Evolutionary conservation across 2,888 invertebrate genomes (phyloP).

Genomic region (Eudemis profundana): DNA sequence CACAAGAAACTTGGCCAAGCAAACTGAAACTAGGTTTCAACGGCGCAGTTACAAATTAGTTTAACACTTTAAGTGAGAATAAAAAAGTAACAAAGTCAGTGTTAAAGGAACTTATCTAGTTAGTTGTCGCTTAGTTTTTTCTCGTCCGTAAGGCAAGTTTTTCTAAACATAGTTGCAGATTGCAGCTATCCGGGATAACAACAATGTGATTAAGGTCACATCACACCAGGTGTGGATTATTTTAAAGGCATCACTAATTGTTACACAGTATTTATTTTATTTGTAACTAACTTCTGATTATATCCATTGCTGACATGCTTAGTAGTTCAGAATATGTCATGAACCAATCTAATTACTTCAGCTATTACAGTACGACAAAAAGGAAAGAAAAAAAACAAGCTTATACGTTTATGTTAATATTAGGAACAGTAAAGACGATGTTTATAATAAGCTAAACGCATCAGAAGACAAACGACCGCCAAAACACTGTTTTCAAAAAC

Average conservation of each 20-base stretch:
- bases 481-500: background rate
- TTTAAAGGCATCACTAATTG: too few species aligned
- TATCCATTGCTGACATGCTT: background rate
- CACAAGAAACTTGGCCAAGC: slow-evolving; percentile 53
- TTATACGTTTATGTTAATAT: background rate
- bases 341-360: background rate
- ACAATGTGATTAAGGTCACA: too few species aligned
- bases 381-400: background rate
- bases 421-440: background rate
- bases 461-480: background rate
- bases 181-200: too few species aligned
- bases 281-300: background rate
- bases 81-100: background rate
- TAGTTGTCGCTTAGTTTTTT: too few species aligned
- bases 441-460: background rate
- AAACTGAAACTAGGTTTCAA: slow-evolving; percentile 49
- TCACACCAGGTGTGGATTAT: too few species aligned
- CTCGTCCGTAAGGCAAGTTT: too few species aligned
- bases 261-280: background rate
- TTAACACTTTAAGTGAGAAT: slow-evolving; percentile 1
- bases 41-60: slow-evolving; percentile 27
- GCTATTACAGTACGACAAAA: too few species aligned
- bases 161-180: too few species aligned
- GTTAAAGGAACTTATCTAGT: background rate
- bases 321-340: too few species aligned